Evolutionary conservation across 2,797 vertebrate genomes (phyloP).

Genomic region (Sciaenops ocellatus): DNA sequence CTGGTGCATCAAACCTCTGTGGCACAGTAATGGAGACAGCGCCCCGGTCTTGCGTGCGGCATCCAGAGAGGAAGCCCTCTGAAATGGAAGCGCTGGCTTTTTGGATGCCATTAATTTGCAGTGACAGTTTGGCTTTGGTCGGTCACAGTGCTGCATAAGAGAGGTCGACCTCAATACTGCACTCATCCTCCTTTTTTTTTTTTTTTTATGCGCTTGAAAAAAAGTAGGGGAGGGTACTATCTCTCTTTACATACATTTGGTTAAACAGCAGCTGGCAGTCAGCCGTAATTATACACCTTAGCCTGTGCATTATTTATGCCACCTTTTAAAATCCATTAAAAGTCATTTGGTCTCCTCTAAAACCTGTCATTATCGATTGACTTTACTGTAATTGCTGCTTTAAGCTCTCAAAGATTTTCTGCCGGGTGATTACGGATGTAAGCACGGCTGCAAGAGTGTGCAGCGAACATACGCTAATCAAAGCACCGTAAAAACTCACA

Average conservation of each 20-base stretch:
- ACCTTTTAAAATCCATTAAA: conserved; percentile 85
- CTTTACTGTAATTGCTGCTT: conserved; percentile 86
- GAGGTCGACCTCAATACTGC: conserved; percentile 54
- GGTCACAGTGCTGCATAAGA: conserved; percentile 60
- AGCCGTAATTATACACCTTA: conserved; percentile 77
- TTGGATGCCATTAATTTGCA: conserved; percentile 66
- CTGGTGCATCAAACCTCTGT: conserved; percentile 48
- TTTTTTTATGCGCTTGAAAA: conserved; percentile 33
- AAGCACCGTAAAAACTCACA: conserved; percentile 66
- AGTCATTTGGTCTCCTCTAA: conserved; percentile 79
- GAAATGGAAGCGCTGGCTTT: conserved; percentile 55
- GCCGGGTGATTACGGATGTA: conserved; percentile 78
- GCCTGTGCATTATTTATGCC: conserved; percentile 84
- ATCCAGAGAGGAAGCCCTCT: conserved; percentile 50
- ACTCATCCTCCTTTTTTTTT: conserved; percentile 17
- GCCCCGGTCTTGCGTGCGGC: conserved; percentile 21
- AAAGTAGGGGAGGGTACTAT: conserved; percentile 21
- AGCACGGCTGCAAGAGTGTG: conserved; percentile 37
- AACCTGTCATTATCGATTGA: conserved; percentile 86
- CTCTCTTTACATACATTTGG: conserved; percentile 77
- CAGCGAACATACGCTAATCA: conserved; percentile 70
- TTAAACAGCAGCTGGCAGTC: conserved; percentile 76
- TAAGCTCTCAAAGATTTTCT: conserved; percentile 84
- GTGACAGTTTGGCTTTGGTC: conserved; percentile 71
- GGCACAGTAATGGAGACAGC: conserved; percentile 58